Evolutionary conservation across 2,113 vertebrate genomes (phyloP).

Genomic region (Chiloscyllium plagiosum): DNA sequence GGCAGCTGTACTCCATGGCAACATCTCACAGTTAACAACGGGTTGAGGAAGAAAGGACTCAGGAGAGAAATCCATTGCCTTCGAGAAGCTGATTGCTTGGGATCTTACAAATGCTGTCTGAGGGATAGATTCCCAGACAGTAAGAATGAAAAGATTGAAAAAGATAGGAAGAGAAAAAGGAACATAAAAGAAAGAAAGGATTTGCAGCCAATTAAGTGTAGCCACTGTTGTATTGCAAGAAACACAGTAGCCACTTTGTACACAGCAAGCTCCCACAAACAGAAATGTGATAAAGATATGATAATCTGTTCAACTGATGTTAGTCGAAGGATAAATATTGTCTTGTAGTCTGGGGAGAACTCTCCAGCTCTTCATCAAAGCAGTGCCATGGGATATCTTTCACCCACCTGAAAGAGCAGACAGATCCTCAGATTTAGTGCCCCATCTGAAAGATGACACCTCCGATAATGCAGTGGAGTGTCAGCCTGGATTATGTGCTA

Average conservation of each 20-base stretch:
- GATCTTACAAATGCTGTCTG: not conserved
- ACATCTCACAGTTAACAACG: not conserved
- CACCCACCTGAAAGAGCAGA: not conserved
- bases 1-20: not conserved
- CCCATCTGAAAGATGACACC: not conserved
- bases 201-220: not conserved
- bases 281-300: not conserved
- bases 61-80: not conserved
- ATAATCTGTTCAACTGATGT: not conserved
- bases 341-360: too few relatives aligned
- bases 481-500: not conserved
- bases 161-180: not conserved
- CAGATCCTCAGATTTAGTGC: not conserved
- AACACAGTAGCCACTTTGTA: not conserved
- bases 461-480: not conserved
- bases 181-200: not conserved
- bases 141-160: not conserved
- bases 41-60: not conserved
- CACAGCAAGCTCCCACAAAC: not conserved
- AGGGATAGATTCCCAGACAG: not conserved
- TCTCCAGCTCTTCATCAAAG: not conserved
- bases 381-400: not conserved
- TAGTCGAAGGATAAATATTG: not conserved
- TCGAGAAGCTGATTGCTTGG: not conserved
- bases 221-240: not conserved